A percentile compares a stretch with the other conserved stretches of the same genome.
phyloP scores from a whole-genome alignment of 1,140 invertebrate genomes.

The Alviniconcha marisindica region DNA sequence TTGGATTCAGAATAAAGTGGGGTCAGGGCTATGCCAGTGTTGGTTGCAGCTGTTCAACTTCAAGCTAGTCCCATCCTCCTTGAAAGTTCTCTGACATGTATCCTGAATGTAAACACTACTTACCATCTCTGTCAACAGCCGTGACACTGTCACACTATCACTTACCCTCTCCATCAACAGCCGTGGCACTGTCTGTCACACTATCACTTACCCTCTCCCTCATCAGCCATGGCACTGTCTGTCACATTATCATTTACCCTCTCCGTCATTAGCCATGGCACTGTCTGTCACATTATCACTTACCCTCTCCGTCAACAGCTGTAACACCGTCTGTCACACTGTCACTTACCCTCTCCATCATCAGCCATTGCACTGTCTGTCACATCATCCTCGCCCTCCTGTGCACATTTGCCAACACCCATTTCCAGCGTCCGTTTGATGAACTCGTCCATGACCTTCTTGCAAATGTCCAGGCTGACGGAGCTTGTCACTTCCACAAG shows the following conservation, averaged over 20 bases:
- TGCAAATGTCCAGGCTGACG: constrained; percentile 81
- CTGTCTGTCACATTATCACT: background rate
- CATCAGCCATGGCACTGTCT: no score
- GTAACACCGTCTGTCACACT: no score
- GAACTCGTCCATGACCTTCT: constrained; percentile 83
- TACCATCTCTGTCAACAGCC: no score
- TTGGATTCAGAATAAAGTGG: no score
- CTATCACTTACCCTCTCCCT: no score
- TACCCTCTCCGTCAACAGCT: no score
- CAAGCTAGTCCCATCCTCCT: no score
- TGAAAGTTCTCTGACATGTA: no score
- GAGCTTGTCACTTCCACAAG: constrained; percentile 88
- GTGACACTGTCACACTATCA: no score
- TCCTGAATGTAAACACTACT: no score
- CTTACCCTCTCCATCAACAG: constrained; percentile 4
- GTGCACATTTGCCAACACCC: constrained; percentile 57
- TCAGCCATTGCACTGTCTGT: background rate
- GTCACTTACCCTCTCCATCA: constrained; percentile 15
- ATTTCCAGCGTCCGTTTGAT: constrained; percentile 81
- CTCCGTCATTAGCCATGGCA: background rate
- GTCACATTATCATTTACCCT: constrained; percentile 12
- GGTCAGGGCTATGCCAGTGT: no score
- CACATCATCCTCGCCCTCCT: background rate
- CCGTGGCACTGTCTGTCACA: background rate
- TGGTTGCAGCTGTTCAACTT: no score